Base-by-base conservation (phyloP, 2,797 vertebrate genomes). In the Sebastes oblongus region DNA sequence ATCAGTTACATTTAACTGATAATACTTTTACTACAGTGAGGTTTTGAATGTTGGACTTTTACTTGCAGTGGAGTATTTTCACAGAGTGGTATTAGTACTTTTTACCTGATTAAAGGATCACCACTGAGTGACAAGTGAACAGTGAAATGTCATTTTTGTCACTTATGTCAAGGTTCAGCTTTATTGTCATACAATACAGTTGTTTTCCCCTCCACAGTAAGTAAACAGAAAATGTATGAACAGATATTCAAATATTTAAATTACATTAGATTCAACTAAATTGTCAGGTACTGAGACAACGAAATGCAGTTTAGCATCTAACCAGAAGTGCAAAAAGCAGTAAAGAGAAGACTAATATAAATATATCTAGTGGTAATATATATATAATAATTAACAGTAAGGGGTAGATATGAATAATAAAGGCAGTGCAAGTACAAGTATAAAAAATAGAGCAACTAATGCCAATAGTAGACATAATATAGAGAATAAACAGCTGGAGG, bases 371-470 rank as follows among this genome's bases (percentile, higher is more conserved):
- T 55, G n/a, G n/a, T 55, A 55, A 24, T 55, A n/a, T 20, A n/a
- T 20, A 52, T 18, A 52, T 52, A n/a, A 9, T n/a, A 54, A 54
- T 22, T 22, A 54, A 54, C 52, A 1, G 52, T 54, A 22, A 54
- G 0, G 0, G n/a, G 16, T 46, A 46, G 16, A 46, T 16, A 8
- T 46, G 16, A 46, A 46, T 46, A 46, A 18, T 18, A 0, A 46
- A 46, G 0, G 42, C 16, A 46, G 42, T 18, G 16, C 6, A 46
- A 46, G 42, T 18, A 46, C 10, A 55, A 12, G 50, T 54, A 6
- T 24, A 22, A 12, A 12, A 55, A 12, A 24, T 24, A 55, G n/a
- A 24, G 10, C 54, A 24, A 6, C 0, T 55, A 55, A 55, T 55
- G 54, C 54, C 3, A 55, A 55, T 55, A 55, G n/a, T 24, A 55